A percentile compares a stretch with the other conserved stretches of the same genome.
These are phyloP conservation scores for Coenonympha arcania DNA, from an alignment of 2,888 invertebrate genomes.

Conservation along the genomic window DNA sequence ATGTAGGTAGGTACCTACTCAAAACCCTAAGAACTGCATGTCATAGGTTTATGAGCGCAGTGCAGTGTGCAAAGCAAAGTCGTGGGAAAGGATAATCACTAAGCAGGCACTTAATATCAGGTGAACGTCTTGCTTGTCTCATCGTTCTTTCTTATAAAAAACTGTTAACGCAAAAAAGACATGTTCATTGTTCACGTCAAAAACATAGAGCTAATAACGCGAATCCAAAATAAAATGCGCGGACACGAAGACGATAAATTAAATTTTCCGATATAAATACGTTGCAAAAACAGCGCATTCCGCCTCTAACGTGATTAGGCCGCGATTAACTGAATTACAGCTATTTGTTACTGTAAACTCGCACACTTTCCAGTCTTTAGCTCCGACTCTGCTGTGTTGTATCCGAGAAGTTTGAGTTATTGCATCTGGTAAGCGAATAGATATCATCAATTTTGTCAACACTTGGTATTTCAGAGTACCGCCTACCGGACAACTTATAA, in stretches of 20 bases:
- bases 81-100: no score
- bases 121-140: no score
- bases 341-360: neutral
- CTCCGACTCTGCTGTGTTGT: neutral
- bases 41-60: no score
- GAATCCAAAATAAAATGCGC: neutral
- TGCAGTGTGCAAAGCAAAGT: no score
- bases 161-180: no score
- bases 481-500: neutral
- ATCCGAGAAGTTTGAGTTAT: neutral
- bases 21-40: no score
- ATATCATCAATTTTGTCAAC: constrained; percentile 7
- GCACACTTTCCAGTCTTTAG: constrained; percentile 3
- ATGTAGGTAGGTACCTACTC: no score
- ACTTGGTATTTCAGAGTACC: neutral
- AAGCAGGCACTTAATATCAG: no score
- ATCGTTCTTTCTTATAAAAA: no score
- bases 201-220: no score
- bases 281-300: neutral
- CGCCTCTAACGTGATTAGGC: neutral
- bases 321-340: constrained; percentile 2
- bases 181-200: neutral
- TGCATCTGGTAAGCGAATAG: neutral
- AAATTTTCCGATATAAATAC: neutral
- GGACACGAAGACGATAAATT: neutral